Conservation (phyloP, 2,888 invertebrate genomes). For the Drosophila affinis region DNA sequence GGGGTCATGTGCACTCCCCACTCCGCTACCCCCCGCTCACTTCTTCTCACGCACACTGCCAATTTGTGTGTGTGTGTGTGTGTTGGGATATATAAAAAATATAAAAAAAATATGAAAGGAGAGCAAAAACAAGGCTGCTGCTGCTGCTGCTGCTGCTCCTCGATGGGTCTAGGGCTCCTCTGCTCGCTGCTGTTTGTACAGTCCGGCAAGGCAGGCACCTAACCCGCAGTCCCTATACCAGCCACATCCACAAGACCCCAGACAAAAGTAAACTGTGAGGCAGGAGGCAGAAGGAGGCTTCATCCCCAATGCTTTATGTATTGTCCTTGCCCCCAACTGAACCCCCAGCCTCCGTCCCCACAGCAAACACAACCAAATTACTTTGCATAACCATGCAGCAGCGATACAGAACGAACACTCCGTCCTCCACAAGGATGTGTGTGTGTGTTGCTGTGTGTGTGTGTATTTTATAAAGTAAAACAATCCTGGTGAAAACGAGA, state of each 20-base stretch:
- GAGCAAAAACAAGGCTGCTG: conserved; percentile 5
- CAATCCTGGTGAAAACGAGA: conserved; percentile 80
- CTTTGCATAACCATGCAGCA: conserved; percentile 77
- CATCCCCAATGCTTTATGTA: conserved; percentile 64
- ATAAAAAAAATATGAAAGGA: conserved; percentile 43
- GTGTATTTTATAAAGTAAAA: conserved; percentile 75
- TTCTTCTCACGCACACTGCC: conserved; percentile 71
- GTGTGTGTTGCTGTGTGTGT: conserved; percentile 15
- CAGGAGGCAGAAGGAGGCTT: conserved; percentile 19
- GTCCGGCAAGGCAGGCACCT: conserved; percentile 59
- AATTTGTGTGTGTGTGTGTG: conserved; percentile 70
- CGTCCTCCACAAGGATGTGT: conserved; percentile 7
- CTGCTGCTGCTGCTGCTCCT: neutral
- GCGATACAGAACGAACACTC: conserved; percentile 46
- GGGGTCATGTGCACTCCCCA: conserved; percentile 53
- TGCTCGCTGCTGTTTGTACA: conserved; percentile 63
- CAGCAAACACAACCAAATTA: conserved; percentile 74
- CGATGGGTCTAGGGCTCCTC: conserved; percentile 4
- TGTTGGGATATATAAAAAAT: conserved; percentile 53
- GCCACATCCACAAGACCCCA: conserved; percentile 37
- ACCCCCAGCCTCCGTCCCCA: neutral
- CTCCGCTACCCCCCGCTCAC: neutral
- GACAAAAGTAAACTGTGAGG: conserved; percentile 66
- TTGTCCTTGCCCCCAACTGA: conserved; percentile 67
- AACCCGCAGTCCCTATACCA: conserved; percentile 40